These are phyloP conservation scores for Metalampra italica DNA, from an alignment of 2,888 invertebrate genomes.

Conservation along the genomic window DNA sequence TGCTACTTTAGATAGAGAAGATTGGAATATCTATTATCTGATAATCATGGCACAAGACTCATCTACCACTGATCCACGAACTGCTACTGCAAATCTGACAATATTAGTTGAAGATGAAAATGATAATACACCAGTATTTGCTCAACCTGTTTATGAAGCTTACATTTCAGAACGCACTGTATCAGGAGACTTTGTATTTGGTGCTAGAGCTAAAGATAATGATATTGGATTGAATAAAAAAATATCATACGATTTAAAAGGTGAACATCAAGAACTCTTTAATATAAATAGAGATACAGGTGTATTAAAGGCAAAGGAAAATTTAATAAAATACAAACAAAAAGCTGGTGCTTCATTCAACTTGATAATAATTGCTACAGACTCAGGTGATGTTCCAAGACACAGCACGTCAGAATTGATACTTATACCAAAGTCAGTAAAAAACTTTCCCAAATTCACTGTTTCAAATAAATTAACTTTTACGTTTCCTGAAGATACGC, in stretches of 20 bases:
- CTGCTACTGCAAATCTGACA: conserved; percentile 90
- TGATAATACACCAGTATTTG: conserved; percentile 90
- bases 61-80: conserved; percentile 90
- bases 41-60: conserved; percentile 93
- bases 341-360: conserved; percentile 81
- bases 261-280: conserved; percentile 88
- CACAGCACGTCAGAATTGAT: conserved; percentile 86
- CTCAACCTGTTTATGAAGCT: conserved; percentile 85
- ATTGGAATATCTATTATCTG: conserved; percentile 85
- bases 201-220: conserved; percentile 90
- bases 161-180: conserved; percentile 90
- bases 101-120: conserved; percentile 89
- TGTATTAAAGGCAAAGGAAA: conserved; percentile 88
- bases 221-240: conserved; percentile 90
- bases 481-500: conserved; percentile 87
- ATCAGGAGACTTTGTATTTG: conserved; percentile 92
- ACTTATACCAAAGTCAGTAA: conserved; percentile 86
- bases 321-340: conserved; percentile 76
- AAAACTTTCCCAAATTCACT: conserved; percentile 89
- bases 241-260: conserved; percentile 87
- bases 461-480: conserved; percentile 84
- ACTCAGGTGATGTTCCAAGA: conserved; percentile 84
- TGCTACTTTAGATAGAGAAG: conserved; percentile 87
- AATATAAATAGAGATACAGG: conserved; percentile 89
- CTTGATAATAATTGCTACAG: conserved; percentile 87